phyloP scores from a whole-genome alignment of 2,888 invertebrate genomes.

The Parapristionchus giblindavisi region DNA sequence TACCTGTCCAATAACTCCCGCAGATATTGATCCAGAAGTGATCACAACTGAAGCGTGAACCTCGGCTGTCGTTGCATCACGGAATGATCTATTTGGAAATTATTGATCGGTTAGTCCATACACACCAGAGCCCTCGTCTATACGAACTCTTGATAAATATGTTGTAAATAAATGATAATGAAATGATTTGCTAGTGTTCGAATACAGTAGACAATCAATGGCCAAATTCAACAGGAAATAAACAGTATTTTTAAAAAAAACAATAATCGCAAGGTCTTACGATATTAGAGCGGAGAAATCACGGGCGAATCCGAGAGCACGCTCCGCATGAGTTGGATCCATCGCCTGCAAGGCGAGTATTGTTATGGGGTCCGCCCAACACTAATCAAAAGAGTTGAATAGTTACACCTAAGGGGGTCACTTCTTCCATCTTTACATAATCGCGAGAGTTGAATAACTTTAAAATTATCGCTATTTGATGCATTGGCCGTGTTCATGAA shows the following conservation, averaged over 20 bases:
- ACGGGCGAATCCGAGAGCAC: slow-evolving; percentile 50
- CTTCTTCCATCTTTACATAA: too few species aligned
- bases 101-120: not conserved
- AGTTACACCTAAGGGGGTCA: too few species aligned
- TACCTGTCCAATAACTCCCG: slow-evolving; percentile 44
- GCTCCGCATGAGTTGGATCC: slow-evolving; percentile 52
- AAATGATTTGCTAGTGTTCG: not conserved
- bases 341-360: slow-evolving; percentile 41
- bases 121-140: not conserved
- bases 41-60: slow-evolving; percentile 61
- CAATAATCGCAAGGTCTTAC: slow-evolving; percentile 28
- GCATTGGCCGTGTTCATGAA: too few species aligned
- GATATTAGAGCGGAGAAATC: slow-evolving; percentile 51
- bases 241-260: not conserved
- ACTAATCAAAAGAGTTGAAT: too few species aligned
- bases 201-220: too few species aligned
- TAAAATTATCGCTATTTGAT: too few species aligned
- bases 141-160: not conserved
- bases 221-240: too few species aligned
- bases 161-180: not conserved
- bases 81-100: slow-evolving; percentile 55
- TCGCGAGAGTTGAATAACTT: too few species aligned
- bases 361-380: too few species aligned
- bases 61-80: slow-evolving; percentile 64
- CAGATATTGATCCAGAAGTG: slow-evolving; percentile 49